Evolutionary conservation across 2,888 invertebrate genomes (phyloP).

Genomic region (Axea sp.): DNA sequence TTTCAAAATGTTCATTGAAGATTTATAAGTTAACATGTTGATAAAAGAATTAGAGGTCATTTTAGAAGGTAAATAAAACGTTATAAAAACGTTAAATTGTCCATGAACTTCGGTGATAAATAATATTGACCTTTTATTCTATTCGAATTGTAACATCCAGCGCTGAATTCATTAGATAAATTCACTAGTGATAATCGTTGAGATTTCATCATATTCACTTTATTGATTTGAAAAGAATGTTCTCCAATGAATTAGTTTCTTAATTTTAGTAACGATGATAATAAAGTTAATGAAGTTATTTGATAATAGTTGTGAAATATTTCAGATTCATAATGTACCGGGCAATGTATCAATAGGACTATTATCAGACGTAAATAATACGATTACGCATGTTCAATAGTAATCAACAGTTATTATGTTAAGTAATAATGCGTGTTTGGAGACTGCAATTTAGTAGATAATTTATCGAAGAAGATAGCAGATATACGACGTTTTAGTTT

Average conservation of each 20-base stretch:
- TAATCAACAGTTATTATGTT: constrained; percentile 10
- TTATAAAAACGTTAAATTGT: no score
- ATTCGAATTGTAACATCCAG: no score
- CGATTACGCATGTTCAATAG: constrained; percentile 5
- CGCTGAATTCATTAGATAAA: background rate
- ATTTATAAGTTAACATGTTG: no score
- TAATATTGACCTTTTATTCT: no score
- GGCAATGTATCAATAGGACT: background rate
- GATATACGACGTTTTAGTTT: background rate
- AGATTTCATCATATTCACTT: background rate
- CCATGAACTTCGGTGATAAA: no score
- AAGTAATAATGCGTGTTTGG: constrained; percentile 4
- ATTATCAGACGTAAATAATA: constrained; percentile 2
- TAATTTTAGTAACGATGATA: background rate
- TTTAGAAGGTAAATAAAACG: no score
- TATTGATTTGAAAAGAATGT: no score
- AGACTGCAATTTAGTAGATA: background rate
- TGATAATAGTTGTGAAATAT: background rate
- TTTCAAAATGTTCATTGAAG: no score
- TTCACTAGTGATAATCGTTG: background rate
- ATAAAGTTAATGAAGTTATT: background rate
- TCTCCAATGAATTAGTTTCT: background rate
- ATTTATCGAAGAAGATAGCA: background rate
- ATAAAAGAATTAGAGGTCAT: no score
- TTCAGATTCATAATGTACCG: background rate